Evolutionary conservation across 2,113 vertebrate species (phyloP), one percentile per base, ranked within the genome.

Genomic region (Aleadryas rufinucha): DNA sequence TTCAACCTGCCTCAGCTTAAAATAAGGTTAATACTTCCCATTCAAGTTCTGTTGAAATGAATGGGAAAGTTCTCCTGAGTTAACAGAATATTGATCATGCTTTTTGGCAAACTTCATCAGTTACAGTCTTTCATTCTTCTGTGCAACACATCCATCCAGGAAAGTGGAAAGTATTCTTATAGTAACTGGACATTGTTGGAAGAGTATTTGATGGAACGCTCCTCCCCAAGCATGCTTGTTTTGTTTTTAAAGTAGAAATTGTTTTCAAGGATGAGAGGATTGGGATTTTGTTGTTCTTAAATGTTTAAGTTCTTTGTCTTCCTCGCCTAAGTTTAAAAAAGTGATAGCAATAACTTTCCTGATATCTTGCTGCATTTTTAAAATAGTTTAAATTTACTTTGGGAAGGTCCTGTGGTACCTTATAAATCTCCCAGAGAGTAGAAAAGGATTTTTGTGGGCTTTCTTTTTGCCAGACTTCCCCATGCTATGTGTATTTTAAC

Each of bases 391-490:
- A 76, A 49, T 89, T 84, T 68, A 89, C 26, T 91, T 94, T 68
- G 31, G 56, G 69, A 92, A 79, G 52, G 27, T 82, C 50, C 91
- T 94, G 52, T 84, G 52, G 77, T 92, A 93, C 70, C 76, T 95
- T 90, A 83, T 85, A 80, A 91, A 69, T 90, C 88, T 86, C 86
- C 76, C 41, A 93, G 91, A 84, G 70, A 69, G 69, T 42, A 96
- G 61, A 84, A 95, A 84, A 82, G 65, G 45, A 94, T 96, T 95
- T 96, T 85, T 96, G 91, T 95, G 81, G 87, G 81, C n/a, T 91
- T 92, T 66, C n/a, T 76, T 89, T 84, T 57, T 79, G 81, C 89
- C 81, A 96, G n/a, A 87, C 79, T 87, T 84, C 57, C 76, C 49
- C 41, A 63, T 39, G 57, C 56, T 72, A 54, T 69, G 65, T 64